Percentiles rank a stretch among this genome's conserved stretches.
Conservation (phyloP, 2,113 vertebrate species). For the Octodon degus region DNA sequence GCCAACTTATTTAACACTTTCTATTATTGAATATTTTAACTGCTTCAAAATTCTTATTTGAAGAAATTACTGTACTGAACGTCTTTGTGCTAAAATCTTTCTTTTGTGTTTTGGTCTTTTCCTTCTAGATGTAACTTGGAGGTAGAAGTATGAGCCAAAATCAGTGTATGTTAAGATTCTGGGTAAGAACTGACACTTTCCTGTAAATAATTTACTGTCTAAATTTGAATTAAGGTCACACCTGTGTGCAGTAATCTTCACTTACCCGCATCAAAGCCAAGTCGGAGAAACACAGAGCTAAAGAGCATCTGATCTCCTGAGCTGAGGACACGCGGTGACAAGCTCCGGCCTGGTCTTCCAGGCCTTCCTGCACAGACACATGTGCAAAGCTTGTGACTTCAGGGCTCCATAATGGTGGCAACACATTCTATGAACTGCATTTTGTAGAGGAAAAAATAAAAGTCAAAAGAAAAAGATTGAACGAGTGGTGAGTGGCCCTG, state of each 20-base stretch:
- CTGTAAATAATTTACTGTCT: not conserved
- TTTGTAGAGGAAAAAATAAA: constrained; percentile 53
- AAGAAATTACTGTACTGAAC: not conserved
- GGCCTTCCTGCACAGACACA: not conserved
- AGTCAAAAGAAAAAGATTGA: constrained; percentile 59
- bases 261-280: not conserved
- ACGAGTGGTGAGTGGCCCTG: not conserved
- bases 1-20: not conserved
- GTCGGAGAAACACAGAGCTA: not conserved
- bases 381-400: not conserved
- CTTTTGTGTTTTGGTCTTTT: not conserved
- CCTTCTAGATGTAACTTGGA: not conserved
- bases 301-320: not conserved
- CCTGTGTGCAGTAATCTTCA: accelerated
- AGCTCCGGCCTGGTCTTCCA: not conserved
- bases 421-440: not conserved
- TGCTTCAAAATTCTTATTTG: not conserved
- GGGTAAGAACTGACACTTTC: not conserved
- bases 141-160: not conserved
- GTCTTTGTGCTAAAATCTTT: not conserved
- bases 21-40: not conserved
- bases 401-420: not conserved
- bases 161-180: not conserved
- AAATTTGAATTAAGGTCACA: not conserved
- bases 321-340: not conserved